Conservation (phyloP, 2,797 vertebrate species). For the Schizopygopsis malacanthus region DNA sequence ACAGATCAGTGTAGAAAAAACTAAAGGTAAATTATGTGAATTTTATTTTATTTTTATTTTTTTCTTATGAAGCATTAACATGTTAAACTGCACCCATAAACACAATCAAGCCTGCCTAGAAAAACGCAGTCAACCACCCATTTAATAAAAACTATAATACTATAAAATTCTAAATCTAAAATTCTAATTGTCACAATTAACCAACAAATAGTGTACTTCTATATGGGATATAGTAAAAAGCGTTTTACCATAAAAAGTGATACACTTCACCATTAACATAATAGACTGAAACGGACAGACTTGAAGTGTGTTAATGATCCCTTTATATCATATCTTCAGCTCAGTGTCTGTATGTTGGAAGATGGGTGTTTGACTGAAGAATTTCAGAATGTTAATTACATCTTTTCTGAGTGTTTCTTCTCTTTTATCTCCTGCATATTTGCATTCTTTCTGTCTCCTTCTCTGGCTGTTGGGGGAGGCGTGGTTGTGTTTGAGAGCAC, state of each 20-base stretch:
- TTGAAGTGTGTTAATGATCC: not conserved
- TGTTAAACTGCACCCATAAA: too few relatives aligned
- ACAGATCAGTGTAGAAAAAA: too few relatives aligned
- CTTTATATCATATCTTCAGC: not conserved
- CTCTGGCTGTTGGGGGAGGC: not conserved
- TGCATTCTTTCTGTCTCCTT: constrained; percentile 34
- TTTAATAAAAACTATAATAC: too few relatives aligned
- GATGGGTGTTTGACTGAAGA: constrained; percentile 1
- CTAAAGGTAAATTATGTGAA: too few relatives aligned
- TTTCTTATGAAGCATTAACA: too few relatives aligned
- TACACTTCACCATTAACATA: not conserved
- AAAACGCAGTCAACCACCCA: too few relatives aligned
- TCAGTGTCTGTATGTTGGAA: not conserved
- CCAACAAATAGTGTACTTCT: too few relatives aligned
- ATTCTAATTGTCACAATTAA: too few relatives aligned
- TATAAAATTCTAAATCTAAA: too few relatives aligned
- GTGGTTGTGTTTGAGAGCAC: constrained; percentile 22
- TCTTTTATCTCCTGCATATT: constrained; percentile 41
- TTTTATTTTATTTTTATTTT: too few relatives aligned
- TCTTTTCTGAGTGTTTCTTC: constrained; percentile 24
- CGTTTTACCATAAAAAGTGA: not conserved
- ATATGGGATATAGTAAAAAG: not conserved
- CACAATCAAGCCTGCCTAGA: too few relatives aligned
- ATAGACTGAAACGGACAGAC: not conserved
- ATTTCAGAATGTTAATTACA: constrained; percentile 4